Evolutionary conservation across 1,140 invertebrate genomes (phyloP).

Genomic region (Lordiphosa collinella): DNA sequence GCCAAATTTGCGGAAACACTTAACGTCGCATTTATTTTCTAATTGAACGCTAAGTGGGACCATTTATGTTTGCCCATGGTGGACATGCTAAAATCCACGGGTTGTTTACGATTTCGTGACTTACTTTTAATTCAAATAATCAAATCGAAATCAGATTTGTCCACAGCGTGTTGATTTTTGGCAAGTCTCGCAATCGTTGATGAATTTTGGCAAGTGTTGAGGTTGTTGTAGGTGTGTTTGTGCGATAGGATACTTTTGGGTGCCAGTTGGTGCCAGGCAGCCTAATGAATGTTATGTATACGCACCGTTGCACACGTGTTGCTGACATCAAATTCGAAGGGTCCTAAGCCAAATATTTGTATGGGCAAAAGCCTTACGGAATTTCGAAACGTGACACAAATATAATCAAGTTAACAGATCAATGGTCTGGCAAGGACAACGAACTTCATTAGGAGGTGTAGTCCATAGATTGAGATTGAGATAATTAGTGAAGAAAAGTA

Average conservation of each 20-base stretch:
- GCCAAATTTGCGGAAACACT: conserved; percentile 41
- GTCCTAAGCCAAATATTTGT: background rate
- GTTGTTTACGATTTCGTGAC: conserved; percentile 62
- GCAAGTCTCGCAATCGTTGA: conserved; percentile 14
- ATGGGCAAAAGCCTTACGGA: background rate
- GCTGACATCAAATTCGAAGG: conserved; percentile 7
- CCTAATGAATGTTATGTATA: conserved; percentile 30
- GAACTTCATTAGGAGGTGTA: background rate
- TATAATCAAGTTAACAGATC: conserved; percentile 4
- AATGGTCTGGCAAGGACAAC: background rate
- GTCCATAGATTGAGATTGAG: too few relatives aligned
- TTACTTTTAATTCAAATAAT: conserved; percentile 74
- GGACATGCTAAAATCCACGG: conserved; percentile 54
- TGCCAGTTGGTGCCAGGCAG: conserved; percentile 11
- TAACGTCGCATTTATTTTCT: conserved; percentile 65
- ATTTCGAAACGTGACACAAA: conserved; percentile 23
- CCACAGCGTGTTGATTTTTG: conserved; percentile 34
- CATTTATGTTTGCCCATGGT: conserved; percentile 25
- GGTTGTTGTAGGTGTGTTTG: conserved; percentile 35
- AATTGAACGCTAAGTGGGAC: conserved; percentile 67
- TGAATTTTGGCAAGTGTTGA: conserved; percentile 48
- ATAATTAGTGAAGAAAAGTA: too few relatives aligned
- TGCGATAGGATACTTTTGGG: conserved; percentile 14
- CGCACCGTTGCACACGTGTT: conserved; percentile 49
- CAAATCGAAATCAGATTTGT: conserved; percentile 63